Base-by-base conservation (phyloP, 1,140 invertebrate genomes). In the Glossosoma conforme region DNA sequence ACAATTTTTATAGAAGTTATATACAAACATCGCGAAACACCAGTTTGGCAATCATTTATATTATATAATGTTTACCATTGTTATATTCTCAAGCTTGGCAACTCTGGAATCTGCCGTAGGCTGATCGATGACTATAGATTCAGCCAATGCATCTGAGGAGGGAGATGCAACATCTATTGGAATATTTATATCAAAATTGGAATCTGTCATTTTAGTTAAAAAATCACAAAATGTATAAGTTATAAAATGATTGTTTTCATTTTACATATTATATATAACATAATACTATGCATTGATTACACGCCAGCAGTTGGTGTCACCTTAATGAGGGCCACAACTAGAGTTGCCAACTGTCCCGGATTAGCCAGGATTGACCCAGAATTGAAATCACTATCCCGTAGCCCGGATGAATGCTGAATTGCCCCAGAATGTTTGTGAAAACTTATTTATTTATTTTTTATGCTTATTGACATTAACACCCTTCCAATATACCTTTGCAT, bases 381-480 rank as follows among this genome's bases (percentile, higher is more conserved):
- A n/a, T n/a, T n/a, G n/a, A n/a, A n/a, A n/a, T n/a, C n/a, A n/a
- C n/a, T n/a, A n/a, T n/a, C n/a, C n/a, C n/a, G n/a, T n/a, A n/a
- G n/a, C n/a, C n/a, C n/a, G n/a, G n/a, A n/a, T n/a, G n/a, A n/a
- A n/a, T n/a, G n/a, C n/a, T n/a, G n/a, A n/a, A n/a, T n/a, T n/a
- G n/a, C n/a, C n/a, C n/a, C n/a, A n/a, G n/a, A 28, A 28, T 28
- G 24, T 28, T 28, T 28, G n/a, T 28, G n/a, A 28, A 28, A 28
- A 28, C 24, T 28, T 28, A 8, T 28, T 28, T 28, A n/a, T 6
- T n/a, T n/a, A 28, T 8, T 6, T 28, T 28, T 8, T 8, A 28
- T 8, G 6, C 6, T 6, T 6, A 8, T 6, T n/a, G 24, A 28
- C 6, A 6, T 28, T 28, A 6, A 28, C 24, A 28, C n/a, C 24